phyloP scores from a whole-genome alignment of 1,140 invertebrate genomes.

The Hycleus phaleratus region DNA sequence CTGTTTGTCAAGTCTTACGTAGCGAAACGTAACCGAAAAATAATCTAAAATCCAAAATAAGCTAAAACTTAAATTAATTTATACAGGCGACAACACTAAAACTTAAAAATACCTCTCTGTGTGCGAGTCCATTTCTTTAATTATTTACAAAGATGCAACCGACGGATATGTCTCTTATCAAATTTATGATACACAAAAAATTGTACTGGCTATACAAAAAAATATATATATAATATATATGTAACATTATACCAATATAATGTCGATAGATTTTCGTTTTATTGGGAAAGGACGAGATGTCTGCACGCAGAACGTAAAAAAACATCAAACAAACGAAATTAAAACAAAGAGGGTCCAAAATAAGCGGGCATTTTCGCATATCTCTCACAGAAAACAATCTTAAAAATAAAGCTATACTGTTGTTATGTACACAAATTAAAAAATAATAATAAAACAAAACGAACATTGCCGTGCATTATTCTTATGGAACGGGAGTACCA shows the following conservation, averaged over 20 bases:
- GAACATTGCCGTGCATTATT: not conserved
- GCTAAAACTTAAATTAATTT: slow-evolving; percentile 28
- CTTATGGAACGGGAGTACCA: slow-evolving; percentile 16
- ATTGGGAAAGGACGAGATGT: slow-evolving; percentile 18
- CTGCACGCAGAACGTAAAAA: slow-evolving; percentile 21
- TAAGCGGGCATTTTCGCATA: slow-evolving; percentile 1
- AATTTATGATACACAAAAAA: slow-evolving; percentile 11
- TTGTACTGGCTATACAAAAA: slow-evolving; percentile 24
- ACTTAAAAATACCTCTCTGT: too few species aligned
- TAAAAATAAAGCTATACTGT: slow-evolving; percentile 11
- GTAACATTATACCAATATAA: too few species aligned
- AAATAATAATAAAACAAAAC: not conserved
- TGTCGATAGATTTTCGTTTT: not conserved
- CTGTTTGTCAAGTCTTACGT: slow-evolving; percentile 36
- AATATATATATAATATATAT: not conserved
- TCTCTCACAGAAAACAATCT: not conserved
- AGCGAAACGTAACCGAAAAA: slow-evolving; percentile 21
- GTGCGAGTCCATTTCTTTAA: not conserved
- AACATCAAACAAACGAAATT: slow-evolving; percentile 11
- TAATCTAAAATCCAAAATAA: slow-evolving; percentile 17
- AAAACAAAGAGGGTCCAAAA: slow-evolving; percentile 21
- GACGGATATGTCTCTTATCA: slow-evolving; percentile 21
- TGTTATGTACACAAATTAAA: slow-evolving; percentile 19
- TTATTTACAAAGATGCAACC: slow-evolving; percentile 40
- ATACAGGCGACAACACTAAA: slow-evolving; percentile 27